phyloP scores from a whole-genome alignment of 2,113 vertebrate species.

The Todiramphus saurophagus region DNA sequence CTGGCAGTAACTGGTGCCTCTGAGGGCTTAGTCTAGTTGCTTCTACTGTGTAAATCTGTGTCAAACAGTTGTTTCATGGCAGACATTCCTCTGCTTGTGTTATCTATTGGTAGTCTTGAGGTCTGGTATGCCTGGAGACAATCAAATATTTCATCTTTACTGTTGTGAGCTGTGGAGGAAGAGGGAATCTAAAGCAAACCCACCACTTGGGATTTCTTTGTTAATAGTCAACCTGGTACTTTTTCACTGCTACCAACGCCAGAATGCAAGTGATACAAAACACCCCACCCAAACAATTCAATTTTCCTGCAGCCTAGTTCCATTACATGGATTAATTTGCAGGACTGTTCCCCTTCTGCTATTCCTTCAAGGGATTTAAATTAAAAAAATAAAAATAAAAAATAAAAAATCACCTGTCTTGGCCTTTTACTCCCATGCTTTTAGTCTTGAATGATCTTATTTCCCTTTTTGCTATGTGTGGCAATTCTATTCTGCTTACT shows the following conservation, averaged over 20 bases:
- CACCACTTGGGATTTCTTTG: not conserved
- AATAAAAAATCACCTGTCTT: not conserved
- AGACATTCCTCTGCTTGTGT: not conserved
- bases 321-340: not conserved
- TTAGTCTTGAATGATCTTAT: not conserved
- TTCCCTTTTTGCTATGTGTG: not conserved
- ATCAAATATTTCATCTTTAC: not conserved
- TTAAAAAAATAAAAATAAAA: not conserved
- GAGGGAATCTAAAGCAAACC: not conserved
- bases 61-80: not conserved
- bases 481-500: not conserved
- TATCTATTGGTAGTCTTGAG: not conserved
- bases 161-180: not conserved
- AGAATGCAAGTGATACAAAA: not conserved
- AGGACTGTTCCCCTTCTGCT: not conserved
- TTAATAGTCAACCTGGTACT: not conserved
- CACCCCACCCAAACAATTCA: not conserved
- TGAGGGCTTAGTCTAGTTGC: not conserved
- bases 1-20: constrained; percentile 3
- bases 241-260: not conserved
- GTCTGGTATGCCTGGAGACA: not conserved
- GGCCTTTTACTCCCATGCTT: not conserved
- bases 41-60: not conserved
- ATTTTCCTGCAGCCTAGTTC: not conserved
- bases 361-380: not conserved